Evolutionary conservation across 1,140 invertebrate genomes (phyloP).

Genomic region (Pemphigus obesinymphae): DNA sequence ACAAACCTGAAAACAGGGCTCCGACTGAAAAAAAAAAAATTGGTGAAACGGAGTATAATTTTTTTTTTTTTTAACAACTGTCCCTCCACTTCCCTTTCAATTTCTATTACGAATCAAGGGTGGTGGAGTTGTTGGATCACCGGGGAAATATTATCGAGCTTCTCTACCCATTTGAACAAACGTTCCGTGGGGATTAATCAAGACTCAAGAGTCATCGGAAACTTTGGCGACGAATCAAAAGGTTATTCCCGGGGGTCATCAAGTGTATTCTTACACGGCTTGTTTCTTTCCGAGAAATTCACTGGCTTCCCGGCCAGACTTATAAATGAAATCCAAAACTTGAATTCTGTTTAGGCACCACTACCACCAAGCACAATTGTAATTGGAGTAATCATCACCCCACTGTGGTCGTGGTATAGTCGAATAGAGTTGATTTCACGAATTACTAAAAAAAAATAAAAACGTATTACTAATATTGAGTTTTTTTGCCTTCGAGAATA

Average conservation of each 20-base stretch:
- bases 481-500: no score
- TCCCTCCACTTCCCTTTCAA: no score
- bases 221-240: constrained; percentile 37
- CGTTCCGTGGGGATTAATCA: constrained; percentile 24
- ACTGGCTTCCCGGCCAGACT: not conserved
- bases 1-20: no score
- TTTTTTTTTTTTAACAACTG: no score
- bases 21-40: no score
- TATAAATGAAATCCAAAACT: constrained; percentile 1
- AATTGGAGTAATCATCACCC: not conserved
- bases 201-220: constrained; percentile 16
- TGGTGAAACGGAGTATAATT: no score
- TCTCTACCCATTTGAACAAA: not conserved
- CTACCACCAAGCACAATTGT: constrained; percentile 11
- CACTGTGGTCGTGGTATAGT: no score
- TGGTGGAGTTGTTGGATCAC: not conserved
- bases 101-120: not conserved
- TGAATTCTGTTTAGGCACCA: not conserved
- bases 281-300: not conserved
- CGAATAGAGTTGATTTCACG: not conserved
- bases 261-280: constrained; percentile 20
- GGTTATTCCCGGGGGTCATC: constrained; percentile 13
- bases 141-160: constrained; percentile 10
- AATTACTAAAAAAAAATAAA: no score
- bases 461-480: no score